Conservation (phyloP, 53 echinoderm and acorn worm species). For the Actinopyga echinites region DNA sequence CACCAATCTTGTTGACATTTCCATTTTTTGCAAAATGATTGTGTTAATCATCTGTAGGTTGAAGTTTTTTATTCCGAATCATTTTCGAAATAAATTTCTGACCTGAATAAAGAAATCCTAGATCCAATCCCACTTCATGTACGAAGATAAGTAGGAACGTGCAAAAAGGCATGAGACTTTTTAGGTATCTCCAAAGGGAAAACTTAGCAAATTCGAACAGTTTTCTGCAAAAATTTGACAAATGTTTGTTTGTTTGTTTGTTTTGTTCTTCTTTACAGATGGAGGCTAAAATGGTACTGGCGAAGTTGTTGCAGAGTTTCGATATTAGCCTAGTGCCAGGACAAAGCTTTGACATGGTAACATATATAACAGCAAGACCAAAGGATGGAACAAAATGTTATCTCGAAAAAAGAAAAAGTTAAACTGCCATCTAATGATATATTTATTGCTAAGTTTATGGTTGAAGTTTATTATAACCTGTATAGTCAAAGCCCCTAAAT, state of each 20-base stretch:
- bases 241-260: neutral
- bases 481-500: too few relatives aligned
- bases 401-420: neutral
- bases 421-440: neutral
- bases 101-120: too few relatives aligned
- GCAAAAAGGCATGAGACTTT: too few relatives aligned
- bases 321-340: conserved; percentile 5
- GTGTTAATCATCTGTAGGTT: too few relatives aligned
- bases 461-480: too few relatives aligned
- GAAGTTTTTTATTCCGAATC: too few relatives aligned
- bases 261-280: neutral
- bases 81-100: too few relatives aligned
- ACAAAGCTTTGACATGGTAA: conserved; percentile 29
- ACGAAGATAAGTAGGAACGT: too few relatives aligned
- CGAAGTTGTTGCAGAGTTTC: conserved; percentile 10
- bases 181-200: neutral
- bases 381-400: conserved; percentile 29
- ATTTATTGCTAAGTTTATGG: too few relatives aligned
- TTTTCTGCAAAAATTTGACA: neutral
- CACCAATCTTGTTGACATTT: too few relatives aligned
- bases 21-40: too few relatives aligned
- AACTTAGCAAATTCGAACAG: neutral
- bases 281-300: conserved; percentile 23
- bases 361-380: neutral
- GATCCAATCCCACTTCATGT: too few relatives aligned